Evolutionary conservation across 2,797 vertebrate genomes (phyloP), one percentile per base, ranked within the genome.

Genomic region (Poecilia wingei): DNA sequence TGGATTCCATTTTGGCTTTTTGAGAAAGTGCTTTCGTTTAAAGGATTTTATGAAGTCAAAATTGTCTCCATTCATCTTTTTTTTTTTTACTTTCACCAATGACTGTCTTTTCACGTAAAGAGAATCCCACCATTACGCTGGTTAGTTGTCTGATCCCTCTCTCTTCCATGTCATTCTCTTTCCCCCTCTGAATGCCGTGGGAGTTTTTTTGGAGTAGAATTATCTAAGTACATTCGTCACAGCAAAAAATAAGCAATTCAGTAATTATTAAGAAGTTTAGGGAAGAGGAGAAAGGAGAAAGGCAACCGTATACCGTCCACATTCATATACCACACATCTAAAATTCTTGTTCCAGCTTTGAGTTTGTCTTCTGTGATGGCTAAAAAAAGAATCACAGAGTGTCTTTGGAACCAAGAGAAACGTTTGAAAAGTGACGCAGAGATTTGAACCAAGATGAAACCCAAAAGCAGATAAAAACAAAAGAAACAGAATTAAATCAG

Each of bases 261-360:
- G 25, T 16, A 16, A 47, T 18, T 14, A 61, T 70, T 28, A 72
- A 66, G 13, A 41, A 73, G 41, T 14, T 77, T 53, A 55, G 20
- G 0, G 77, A 66, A 81, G 76, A 22, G 78, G 28, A 87, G 53
- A 45, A 33, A 64, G 25, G 25, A 66, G 28, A 80, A 81, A 76
- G 43, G 85, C 90, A 90, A 95, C 86, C 39, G 57, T 31, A 77
- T 43, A 87, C 91, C 92, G 47, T 92, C 95, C 94, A 91, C 91
- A 82, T 92, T 92, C 93, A 94, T 92, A 95, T 92, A 96, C 95
- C 95, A 89, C 94, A 96, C 91, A 92, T 92, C 76, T 82, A 36
- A 64, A 47, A 49, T 25, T 55, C 14, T 18, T 0, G 71, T 55
- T 12, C n/a, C 12, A 43, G 68, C 3, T 53, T 79, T 83, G 47